phyloP scores from a whole-genome alignment of 2,113 vertebrate species.

The Sinocyclocheilus anshuiensis region DNA sequence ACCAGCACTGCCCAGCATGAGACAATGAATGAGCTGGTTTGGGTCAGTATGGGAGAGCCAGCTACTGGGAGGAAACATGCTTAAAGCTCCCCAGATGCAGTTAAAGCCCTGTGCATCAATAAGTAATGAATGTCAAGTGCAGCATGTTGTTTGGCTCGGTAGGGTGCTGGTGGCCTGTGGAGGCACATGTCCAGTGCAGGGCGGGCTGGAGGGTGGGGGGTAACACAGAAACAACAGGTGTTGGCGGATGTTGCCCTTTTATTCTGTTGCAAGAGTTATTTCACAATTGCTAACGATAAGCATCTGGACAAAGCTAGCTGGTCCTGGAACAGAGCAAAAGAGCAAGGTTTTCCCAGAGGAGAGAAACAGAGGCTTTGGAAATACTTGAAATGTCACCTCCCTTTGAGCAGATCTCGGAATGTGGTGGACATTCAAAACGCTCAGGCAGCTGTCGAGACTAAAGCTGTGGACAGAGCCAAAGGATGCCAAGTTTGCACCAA shows the following conservation, averaged over 20 bases:
- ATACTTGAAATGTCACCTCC: slow-evolving; percentile 72
- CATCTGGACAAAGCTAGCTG: slow-evolving; percentile 5
- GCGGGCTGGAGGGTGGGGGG: slow-evolving; percentile 47
- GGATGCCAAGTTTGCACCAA: slow-evolving; percentile 52
- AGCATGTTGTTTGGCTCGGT: slow-evolving; percentile 70
- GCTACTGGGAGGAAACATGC: slow-evolving; percentile 64
- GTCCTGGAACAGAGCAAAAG: slow-evolving; percentile 18
- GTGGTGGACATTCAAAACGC: slow-evolving; percentile 66
- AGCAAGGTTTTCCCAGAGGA: slow-evolving; percentile 35
- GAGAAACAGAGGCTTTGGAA: slow-evolving; percentile 57
- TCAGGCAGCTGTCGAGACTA: slow-evolving; percentile 70
- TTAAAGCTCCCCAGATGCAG: slow-evolving; percentile 68
- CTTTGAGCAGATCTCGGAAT: slow-evolving; percentile 65
- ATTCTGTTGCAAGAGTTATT: slow-evolving; percentile 15
- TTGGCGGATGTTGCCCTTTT: slow-evolving; percentile 32
- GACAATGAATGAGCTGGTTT: slow-evolving; percentile 57
- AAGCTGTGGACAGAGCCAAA: slow-evolving; percentile 66
- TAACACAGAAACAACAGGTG: slow-evolving; percentile 33
- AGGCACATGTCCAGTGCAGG: slow-evolving; percentile 57
- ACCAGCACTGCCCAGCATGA: slow-evolving; percentile 65
- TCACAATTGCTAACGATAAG: slow-evolving; percentile 44
- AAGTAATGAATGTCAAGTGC: slow-evolving; percentile 81
- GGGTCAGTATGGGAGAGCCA: slow-evolving; percentile 59
- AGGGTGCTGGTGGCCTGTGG: slow-evolving; percentile 58
- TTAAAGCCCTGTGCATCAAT: slow-evolving; percentile 75